Evolutionary conservation across 2,797 vertebrate genomes (phyloP).

Genomic region (Propithecus perrieri): DNA sequence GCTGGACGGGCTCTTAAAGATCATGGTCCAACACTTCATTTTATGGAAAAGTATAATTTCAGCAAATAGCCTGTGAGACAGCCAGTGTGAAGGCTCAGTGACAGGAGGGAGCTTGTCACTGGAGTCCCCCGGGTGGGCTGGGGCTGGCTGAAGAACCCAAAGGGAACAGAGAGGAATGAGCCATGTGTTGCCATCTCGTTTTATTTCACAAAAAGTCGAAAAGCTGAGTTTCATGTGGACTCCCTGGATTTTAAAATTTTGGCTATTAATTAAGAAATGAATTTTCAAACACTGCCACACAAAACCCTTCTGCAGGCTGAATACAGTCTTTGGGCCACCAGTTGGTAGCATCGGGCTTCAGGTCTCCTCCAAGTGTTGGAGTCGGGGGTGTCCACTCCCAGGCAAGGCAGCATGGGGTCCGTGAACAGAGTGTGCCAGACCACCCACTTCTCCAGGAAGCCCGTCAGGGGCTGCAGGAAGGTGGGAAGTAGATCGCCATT

Average conservation of each 20-base stretch:
- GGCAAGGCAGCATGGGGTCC: neutral
- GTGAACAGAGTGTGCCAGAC: neutral
- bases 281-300: neutral
- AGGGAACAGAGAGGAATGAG: neutral
- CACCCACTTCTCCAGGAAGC: neutral
- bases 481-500: neutral
- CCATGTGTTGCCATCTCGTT: neutral
- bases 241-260: neutral
- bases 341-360: neutral
- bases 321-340: neutral
- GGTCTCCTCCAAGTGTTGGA: neutral
- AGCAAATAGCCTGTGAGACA: neutral
- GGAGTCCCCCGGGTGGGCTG: neutral
- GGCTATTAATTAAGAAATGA: neutral
- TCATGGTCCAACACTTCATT: neutral
- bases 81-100: neutral
- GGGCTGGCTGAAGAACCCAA: neutral
- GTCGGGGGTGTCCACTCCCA: rapidly evolving
- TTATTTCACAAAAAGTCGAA: neutral
- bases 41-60: neutral
- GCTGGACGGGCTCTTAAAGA: neutral
- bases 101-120: neutral
- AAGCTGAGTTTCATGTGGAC: neutral
- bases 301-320: neutral
- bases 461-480: neutral